A percentile compares a stretch with the other conserved stretches of the same genome.
phyloP scores from a whole-genome alignment of 1,140 invertebrate genomes.

The Macrotrachela quadricornifera region DNA sequence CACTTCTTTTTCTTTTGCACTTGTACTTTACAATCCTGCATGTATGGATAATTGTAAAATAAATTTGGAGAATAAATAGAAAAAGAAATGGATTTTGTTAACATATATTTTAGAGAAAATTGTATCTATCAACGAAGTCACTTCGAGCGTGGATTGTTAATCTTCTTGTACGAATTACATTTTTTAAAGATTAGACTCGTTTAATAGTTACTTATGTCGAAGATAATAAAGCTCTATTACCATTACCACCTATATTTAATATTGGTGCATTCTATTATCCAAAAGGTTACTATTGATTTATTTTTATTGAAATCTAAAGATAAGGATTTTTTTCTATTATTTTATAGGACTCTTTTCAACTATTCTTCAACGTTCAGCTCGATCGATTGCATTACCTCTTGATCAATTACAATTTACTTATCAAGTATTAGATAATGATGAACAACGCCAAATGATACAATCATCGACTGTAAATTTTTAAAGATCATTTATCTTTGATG shows the following conservation, averaged over 20 bases:
- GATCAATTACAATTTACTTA: constrained; percentile 39
- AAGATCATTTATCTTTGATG: not conserved
- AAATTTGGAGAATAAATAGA: too few species aligned
- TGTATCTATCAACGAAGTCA: too few species aligned
- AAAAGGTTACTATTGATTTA: constrained; percentile 37
- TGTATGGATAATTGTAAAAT: too few species aligned
- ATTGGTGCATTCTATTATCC: constrained; percentile 70
- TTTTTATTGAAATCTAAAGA: not conserved
- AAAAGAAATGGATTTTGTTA: too few species aligned
- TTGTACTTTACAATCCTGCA: too few species aligned
- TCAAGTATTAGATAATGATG: not conserved
- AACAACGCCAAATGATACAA: not conserved
- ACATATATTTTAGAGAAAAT: too few species aligned
- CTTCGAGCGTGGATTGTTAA: too few species aligned
- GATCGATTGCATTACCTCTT: constrained; percentile 57
- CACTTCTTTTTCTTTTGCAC: too few species aligned
- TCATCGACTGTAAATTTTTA: not conserved
- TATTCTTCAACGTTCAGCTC: constrained; percentile 56
- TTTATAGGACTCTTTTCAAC: constrained; percentile 53
- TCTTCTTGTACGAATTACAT: too few species aligned
- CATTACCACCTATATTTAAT: constrained; percentile 52
- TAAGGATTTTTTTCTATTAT: not conserved
- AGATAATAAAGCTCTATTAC: not conserved
- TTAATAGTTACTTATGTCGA: not conserved
- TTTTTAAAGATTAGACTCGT: too few species aligned